Base-by-base conservation (phyloP, 2,113 vertebrate species). In the Protomyctophum bolini region DNA sequence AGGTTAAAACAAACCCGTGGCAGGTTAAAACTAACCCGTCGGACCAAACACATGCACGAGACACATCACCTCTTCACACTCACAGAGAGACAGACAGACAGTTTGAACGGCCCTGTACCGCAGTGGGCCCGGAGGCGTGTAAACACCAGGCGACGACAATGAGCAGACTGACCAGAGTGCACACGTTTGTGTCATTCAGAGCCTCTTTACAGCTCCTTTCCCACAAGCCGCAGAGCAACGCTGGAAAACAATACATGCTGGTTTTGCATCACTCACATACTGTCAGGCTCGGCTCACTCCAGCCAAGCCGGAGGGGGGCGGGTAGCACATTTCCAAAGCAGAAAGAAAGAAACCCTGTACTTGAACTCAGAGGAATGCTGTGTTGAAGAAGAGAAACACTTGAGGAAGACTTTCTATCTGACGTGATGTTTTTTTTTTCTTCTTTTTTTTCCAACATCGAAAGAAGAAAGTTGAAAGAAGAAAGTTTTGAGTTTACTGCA, bases 31-130 rank as follows among this genome's bases (percentile, higher is more conserved):
- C 21, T 21, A 21, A 21, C 21, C 21, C 21, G 21, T 21, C 21
- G 21, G 21, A 21, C 21, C 21, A 21, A 21, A 21, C 21, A 21
- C 21, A 21, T 21, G 21, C 21, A 21, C 21, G 57, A 89, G 68
- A 92, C 88, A 89, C 81, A 88, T 85, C 84, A 68, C 79, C 87
- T 89, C 88, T 91, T 89, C 83, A 89, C 33, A 41, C 33, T 21
- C 21, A 21, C 21, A 21, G 21, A 21, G 21, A 41, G 33, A 41
- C 33, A 41, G 33, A 41, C 81, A 62, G 61, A 69, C 66, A 6
- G 67, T 90, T 86, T 85, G 88, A 86, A 12, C 41, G 79, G 77
- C 72, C 41, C n/a, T 3, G 81, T 59, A 77, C 63, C 75, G 12
- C 58, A 72, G 77, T 66, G 28, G 77, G 81, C 78, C 84, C 76